Evolutionary conservation across 1,140 invertebrate species (phyloP), one percentile per base, ranked within the genome.

Genomic region (Ceratosolen solmsi): DNA sequence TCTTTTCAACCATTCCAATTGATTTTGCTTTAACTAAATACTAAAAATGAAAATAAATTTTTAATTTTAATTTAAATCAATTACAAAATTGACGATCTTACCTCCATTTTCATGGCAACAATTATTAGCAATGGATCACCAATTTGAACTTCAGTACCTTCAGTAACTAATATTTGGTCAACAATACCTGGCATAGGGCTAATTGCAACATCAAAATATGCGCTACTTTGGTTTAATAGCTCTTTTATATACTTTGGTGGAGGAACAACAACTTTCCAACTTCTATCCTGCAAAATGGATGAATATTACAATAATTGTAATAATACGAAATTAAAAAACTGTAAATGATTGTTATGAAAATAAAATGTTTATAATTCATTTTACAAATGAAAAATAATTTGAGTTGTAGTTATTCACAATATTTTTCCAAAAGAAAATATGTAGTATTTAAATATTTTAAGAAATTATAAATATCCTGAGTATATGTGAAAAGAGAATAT

Each of bases 31-130:
- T 95, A 5, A 99, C 95, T 1, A 98, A 94, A 90, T 98, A 95
- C 94, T 95, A 87, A 73, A 92, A 93, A 33, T 56, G 79, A 71
- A 86, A 82, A 25, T 60, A n/a, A 71, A 30, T 51, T 75, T 70
- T 76, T n/a, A 56, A 17, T 60, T 22, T 63, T 89, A 91, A 36
- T 22, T 22, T 54, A 54, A 54, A 54, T n/a, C n/a, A n/a, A n/a
- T n/a, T n/a, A n/a, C n/a, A 54, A 20, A 54, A 54, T 54, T 54
- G 3, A 54, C 51, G 51, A n/a, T n/a, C 17, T 1, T 90, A 95
- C 95, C 93, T 99, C 99, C 99, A 99, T 99, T 93, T 99, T 99
- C 99, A 99, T 99, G 13, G 99, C 99, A 82, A 98, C 97, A 87
- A 99, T 95, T 60, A 98, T 95, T 56, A 98, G 94, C 0, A 99